Conservation (phyloP, 2,113 vertebrate species). For the Siphamia tubifer region DNA sequence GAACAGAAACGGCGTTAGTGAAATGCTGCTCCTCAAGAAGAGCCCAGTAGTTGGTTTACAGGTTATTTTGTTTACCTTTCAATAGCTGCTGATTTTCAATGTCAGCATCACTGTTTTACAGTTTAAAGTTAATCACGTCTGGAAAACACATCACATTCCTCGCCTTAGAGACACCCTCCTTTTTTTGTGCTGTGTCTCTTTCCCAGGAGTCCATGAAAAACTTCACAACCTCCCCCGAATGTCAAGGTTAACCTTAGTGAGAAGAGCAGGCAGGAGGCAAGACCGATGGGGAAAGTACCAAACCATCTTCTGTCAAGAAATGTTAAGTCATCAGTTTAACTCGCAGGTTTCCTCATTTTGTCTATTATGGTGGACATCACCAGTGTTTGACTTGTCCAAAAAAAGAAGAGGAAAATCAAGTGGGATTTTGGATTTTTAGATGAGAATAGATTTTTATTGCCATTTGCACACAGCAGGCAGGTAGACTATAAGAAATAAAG, state of each 20-base stretch:
- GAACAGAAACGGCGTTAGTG: background rate
- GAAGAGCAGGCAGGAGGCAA: slow-evolving; percentile 36
- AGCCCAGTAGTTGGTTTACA: background rate
- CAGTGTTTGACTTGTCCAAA: no score
- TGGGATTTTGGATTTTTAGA: no score
- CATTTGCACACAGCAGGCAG: no score
- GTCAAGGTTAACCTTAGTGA: slow-evolving; percentile 52
- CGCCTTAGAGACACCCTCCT: slow-evolving; percentile 30
- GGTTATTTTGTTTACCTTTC: slow-evolving; percentile 19
- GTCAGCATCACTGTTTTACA: slow-evolving; percentile 35
- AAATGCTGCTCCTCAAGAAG: background rate
- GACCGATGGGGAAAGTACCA: background rate
- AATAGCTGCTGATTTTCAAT: background rate
- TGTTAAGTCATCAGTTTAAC: slow-evolving; percentile 4
- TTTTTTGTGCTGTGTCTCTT: slow-evolving; percentile 19
- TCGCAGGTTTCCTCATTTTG: no score
- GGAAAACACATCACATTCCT: slow-evolving; percentile 54
- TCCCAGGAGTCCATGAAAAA: slow-evolving; percentile 52
- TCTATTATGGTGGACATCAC: no score
- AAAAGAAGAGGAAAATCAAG: no score
- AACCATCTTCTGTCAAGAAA: background rate
- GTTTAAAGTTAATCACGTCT: slow-evolving; percentile 53
- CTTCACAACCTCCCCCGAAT: slow-evolving; percentile 45
- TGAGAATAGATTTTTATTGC: no score
- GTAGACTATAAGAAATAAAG: no score